Base-by-base conservation (phyloP, 2,888 invertebrate species). In the Herminia tarsipennalis region DNA sequence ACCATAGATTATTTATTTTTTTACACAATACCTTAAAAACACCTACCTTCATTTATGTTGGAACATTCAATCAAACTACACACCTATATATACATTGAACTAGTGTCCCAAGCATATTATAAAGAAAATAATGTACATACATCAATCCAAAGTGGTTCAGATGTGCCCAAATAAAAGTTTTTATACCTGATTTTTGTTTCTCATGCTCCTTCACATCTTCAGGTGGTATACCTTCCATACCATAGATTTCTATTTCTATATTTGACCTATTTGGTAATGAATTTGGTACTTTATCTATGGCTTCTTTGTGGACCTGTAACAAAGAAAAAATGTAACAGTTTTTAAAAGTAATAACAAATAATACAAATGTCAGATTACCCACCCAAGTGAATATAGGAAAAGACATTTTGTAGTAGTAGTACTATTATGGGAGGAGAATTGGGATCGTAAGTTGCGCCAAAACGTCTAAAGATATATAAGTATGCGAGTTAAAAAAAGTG, bases 161-260 rank as follows among this genome's bases (percentile, higher is more conserved):
- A 69, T 66, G 72, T 59, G 64, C 46, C 56, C 63, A 72, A 76
- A 58, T 45, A 58, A 60, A 73, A 56, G 48, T 78, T 78, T 85
- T 83, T 87, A 88, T 90, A 92, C 92, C 92, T 88, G 93, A 92
- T 81, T 97, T 96, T 81, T 97, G 96, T 71, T 95, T 94, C 88
- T 99, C 98, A 88, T 99, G 99, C 80, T 98, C 98, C 81, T 96
- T 96, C 56, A 98, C 85, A 92, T 99, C 99, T 72, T 96, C 97
- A 41, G 97, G 95, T 18, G 99, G 99, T 76, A 99, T 99, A 69
- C 99, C 99, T 93, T 99, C 99, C 99, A 99, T 99, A 66, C 99
- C 99, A 93, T 99, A 99, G 78, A 99, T 99, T 94, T 99, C 99
- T 86, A 99, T 97, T 92, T 99, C 99, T 82, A 98, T 98, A 92